Evolutionary conservation across 2,888 invertebrate species (phyloP), one percentile per base, ranked within the genome.

Genomic region (Candidula unifasciata): DNA sequence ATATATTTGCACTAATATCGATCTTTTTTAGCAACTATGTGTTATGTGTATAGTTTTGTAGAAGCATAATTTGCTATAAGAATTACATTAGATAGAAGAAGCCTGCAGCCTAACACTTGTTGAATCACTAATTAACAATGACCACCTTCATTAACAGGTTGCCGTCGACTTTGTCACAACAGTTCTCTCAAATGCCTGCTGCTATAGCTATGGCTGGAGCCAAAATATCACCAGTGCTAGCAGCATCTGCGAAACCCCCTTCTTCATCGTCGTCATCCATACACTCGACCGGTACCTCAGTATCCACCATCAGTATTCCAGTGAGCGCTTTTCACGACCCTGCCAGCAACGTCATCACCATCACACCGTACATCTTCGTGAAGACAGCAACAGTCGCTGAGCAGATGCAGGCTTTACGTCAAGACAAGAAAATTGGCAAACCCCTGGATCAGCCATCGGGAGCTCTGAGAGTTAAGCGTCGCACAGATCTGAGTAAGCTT

Each of bases 401-500:
- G 83, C 90, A 91, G 86, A 87, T 91, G 71, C 90, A 91, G 82
- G 89, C 89, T 0, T 87, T 89, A 16, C 87, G 90, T 81, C 89
- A 89, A 69, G 83, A 87, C 33, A 82, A 84, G 60, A 86, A 83
- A 54, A 64, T 85, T 6, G 82, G 60, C 16, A 80, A 44, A 73
- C 74, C 74, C 10, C 64, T 69, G 13, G 81, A 78, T 2, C 80
- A 66, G 18, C 44, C 83, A 10, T 86, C 87, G 27, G 92, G 92
- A 35, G 89, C 91, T 27, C 84, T 92, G 73, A 87, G 93, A 57
- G 92, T 92, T 85, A 93, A 93, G 84, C 81, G 93, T 54, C 85
- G 92, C 35, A 89, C 92, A 5, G 92, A 92, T 85, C 89, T 92
- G 80, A 88, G 89, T 16, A 82, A 83, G n/a, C 88, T 92, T n/a